Percentiles rank a stretch among this genome's conserved stretches.
Conservation (phyloP, 2,113 vertebrate genomes). For the Oncorhynchus clarkii region DNA sequence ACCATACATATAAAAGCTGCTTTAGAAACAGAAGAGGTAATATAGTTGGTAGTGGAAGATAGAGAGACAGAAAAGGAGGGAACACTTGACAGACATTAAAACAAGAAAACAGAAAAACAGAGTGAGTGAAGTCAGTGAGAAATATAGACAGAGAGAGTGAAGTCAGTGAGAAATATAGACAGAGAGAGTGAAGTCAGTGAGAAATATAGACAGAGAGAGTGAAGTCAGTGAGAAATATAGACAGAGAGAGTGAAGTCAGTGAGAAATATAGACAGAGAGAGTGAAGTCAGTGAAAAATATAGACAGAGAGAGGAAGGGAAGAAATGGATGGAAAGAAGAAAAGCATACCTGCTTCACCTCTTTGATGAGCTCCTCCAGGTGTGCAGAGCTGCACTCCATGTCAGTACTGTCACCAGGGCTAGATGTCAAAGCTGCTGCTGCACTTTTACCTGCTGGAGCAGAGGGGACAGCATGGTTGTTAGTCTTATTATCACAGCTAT, state of each 20-base stretch:
- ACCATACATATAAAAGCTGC: not conserved
- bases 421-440: conserved; percentile 36
- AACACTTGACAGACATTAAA: too few species aligned
- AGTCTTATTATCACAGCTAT: too few species aligned
- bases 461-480: conserved; percentile 4
- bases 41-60: not conserved
- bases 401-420: conserved; percentile 68
- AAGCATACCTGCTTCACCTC: conserved; percentile 71
- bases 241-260: not conserved
- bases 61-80: not conserved
- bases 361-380: conserved; percentile 85
- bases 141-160: not conserved
- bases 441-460: conserved; percentile 74
- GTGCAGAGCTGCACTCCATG: conserved; percentile 83
- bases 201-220: not conserved
- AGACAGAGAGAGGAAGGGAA: not conserved
- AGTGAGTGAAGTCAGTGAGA: not conserved
- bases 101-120: not conserved
- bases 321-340: not conserved
- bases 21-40: not conserved
- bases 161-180: not conserved
- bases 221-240: not conserved
- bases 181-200: not conserved
- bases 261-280: not conserved
- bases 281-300: not conserved